Evolutionary conservation across 2,113 vertebrate genomes (phyloP).

Genomic region (Anhinga anhinga): DNA sequence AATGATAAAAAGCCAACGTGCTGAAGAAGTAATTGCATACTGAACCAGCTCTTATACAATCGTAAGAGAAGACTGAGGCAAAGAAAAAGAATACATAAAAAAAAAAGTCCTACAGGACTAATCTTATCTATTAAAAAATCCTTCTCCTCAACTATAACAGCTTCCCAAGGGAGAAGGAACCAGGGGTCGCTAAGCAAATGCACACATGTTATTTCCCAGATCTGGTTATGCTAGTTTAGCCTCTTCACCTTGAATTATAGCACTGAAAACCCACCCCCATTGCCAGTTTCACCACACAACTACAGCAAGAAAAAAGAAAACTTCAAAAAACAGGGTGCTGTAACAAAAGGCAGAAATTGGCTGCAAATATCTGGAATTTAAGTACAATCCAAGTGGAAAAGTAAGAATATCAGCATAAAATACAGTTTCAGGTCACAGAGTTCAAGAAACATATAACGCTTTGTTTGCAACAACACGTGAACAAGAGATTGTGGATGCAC

Average conservation of each 20-base stretch:
- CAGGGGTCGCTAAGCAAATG: neutral
- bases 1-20: neutral
- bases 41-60: neutral
- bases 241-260: neutral
- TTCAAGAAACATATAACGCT: neutral
- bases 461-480: neutral
- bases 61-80: neutral
- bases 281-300: neutral
- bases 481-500: neutral
- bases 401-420: neutral
- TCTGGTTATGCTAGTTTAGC: neutral
- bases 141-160: neutral
- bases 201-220: neutral
- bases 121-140: neutral
- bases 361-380: neutral
- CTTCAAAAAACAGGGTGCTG: neutral
- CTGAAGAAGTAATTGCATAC: neutral
- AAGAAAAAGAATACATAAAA: neutral
- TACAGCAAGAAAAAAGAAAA: neutral
- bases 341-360: neutral
- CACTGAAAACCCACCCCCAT: neutral
- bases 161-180: neutral
- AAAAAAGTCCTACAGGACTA: neutral
- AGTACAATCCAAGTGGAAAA: neutral
- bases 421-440: neutral